phyloP scores from a whole-genome alignment of 1,140 invertebrate genomes.

The Oedothorax gibbosus region DNA sequence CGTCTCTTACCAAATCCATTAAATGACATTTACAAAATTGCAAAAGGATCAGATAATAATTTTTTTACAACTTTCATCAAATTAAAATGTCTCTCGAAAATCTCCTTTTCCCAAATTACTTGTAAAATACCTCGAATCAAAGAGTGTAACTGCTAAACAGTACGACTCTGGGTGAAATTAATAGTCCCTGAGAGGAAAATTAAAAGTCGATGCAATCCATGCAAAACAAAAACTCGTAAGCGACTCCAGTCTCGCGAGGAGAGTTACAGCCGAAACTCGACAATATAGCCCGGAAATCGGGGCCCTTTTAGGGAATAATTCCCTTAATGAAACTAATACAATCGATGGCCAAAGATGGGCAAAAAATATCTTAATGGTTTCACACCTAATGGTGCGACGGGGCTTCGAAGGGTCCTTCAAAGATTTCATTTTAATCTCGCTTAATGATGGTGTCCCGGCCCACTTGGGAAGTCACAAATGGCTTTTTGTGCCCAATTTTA shows the following conservation, averaged over 20 bases:
- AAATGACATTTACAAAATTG: too few relatives aligned
- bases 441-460: slow-evolving; percentile 52
- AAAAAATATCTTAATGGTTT: slow-evolving; percentile 40
- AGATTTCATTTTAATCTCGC: slow-evolving; percentile 59
- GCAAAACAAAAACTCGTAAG: slow-evolving; percentile 3
- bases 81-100: too few relatives aligned
- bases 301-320: slow-evolving; percentile 43
- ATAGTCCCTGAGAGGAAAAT: slow-evolving; percentile 45
- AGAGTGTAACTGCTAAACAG: too few relatives aligned
- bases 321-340: slow-evolving; percentile 59
- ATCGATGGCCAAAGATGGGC: slow-evolving; percentile 23
- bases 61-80: too few relatives aligned
- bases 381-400: slow-evolving; percentile 44
- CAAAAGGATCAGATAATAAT: too few relatives aligned
- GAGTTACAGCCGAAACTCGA: slow-evolving; percentile 16
- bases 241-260: background rate
- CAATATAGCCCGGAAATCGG: slow-evolving; percentile 39
- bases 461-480: slow-evolving; percentile 54
- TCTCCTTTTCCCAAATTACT: too few relatives aligned
- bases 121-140: too few relatives aligned
- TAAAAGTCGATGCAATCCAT: slow-evolving; percentile 33
- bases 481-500: slow-evolving; percentile 55
- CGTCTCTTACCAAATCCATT: too few relatives aligned
- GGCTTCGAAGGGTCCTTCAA: slow-evolving; percentile 29
- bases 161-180: slow-evolving; percentile 26